Conservation (phyloP, 2,113 vertebrate species). For the Probosciger aterrimus region DNA sequence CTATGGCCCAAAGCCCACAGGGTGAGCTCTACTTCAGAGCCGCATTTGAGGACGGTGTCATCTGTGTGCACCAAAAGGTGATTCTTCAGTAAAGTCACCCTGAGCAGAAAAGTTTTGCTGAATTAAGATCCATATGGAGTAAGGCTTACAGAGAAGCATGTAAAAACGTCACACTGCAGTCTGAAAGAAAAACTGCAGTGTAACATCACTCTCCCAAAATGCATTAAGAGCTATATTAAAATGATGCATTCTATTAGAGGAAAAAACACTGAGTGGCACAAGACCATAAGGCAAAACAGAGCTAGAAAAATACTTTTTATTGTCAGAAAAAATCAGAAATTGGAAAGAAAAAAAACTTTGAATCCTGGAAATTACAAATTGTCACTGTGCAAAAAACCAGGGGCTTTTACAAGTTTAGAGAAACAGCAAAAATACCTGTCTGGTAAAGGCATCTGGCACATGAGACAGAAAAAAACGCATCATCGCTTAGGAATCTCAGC, state of each 20-base stretch:
- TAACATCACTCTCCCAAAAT: not conserved
- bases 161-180: not conserved
- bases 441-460: not conserved
- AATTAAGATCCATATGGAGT: not conserved
- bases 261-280: not conserved
- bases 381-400: not conserved
- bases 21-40: not conserved
- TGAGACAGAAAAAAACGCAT: not conserved
- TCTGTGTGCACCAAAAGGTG: not conserved
- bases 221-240: not conserved
- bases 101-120: not conserved
- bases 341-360: not conserved
- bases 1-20: not conserved
- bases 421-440: not conserved
- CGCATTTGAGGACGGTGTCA: fast-evolving
- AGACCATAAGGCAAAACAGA: not conserved
- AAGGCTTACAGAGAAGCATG: not conserved
- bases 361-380: not conserved
- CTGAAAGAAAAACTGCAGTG: not conserved
- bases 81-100: not conserved
- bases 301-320: not conserved
- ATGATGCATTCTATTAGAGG: not conserved
- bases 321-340: not conserved
- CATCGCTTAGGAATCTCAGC: not conserved
- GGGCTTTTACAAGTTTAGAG: not conserved